Conservation (phyloP, 2,113 vertebrate genomes). For the Rhea pennata region DNA sequence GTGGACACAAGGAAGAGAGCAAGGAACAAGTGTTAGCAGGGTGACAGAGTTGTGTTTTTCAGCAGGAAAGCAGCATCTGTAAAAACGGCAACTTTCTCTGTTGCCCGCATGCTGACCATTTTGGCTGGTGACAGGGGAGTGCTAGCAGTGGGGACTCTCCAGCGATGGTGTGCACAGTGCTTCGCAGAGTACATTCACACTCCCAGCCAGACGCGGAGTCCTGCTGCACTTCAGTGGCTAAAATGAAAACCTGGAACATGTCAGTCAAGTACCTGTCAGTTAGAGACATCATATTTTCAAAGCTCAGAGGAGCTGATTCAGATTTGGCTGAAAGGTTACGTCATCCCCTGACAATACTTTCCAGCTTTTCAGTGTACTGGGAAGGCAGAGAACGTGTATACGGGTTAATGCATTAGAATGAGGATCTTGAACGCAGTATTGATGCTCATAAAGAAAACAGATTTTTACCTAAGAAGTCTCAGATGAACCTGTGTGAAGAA, state of each 20-base stretch:
- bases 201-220: neutral
- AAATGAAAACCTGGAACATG: neutral
- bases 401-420: neutral
- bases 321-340: neutral
- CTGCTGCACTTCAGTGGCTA: neutral
- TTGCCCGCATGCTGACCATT: fast-evolving
- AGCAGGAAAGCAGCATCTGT: neutral
- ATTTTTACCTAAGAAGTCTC: too few relatives aligned
- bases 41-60: neutral
- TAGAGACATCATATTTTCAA: too few relatives aligned
- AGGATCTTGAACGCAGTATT: too few relatives aligned
- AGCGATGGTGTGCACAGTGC: neutral
- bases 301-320: neutral
- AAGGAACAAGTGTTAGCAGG: neutral
- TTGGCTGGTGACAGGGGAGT: neutral
- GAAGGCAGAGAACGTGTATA: fast-evolving
- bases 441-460: neutral
- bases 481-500: neutral
- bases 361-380: neutral
- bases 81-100: fast-evolving
- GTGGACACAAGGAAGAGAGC: neutral
- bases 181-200: fast-evolving
- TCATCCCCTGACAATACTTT: neutral
- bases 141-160: too few relatives aligned
- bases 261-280: neutral